Percentiles rank a stretch among this genome's conserved stretches.
Conservation (phyloP, 1,140 invertebrate genomes). For the Gryllus bimaculatus region DNA sequence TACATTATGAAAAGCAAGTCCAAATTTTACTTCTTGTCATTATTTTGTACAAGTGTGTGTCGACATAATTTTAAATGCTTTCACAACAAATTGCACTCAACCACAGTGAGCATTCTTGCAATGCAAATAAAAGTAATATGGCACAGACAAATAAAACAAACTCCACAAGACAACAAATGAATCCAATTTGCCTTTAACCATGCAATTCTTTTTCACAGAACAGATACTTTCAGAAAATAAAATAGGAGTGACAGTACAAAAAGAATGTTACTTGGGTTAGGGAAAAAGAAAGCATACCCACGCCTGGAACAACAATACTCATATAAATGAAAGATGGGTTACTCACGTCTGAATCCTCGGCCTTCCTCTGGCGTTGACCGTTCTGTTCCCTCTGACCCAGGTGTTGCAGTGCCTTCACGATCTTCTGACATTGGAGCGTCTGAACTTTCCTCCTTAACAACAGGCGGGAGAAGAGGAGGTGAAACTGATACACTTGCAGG, state of each 20-base stretch:
- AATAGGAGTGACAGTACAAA: background rate
- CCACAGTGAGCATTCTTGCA: too few species aligned
- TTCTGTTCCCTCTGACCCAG: slow-evolving; percentile 44
- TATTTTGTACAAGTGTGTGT: too few species aligned
- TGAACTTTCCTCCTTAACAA: slow-evolving; percentile 25
- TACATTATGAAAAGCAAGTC: too few species aligned
- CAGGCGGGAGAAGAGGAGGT: slow-evolving; percentile 29
- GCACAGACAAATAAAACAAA: too few species aligned
- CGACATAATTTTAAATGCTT: too few species aligned
- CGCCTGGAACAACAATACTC: background rate
- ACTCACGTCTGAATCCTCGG: slow-evolving; percentile 44
- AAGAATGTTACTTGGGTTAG: background rate
- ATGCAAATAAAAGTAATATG: too few species aligned
- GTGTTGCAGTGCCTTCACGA: slow-evolving; percentile 41
- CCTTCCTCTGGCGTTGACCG: slow-evolving; percentile 44
- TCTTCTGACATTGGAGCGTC: slow-evolving; percentile 40
- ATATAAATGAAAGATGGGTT: background rate
- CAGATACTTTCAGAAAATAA: too few species aligned
- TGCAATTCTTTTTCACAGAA: too few species aligned
- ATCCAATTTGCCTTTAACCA: too few species aligned
- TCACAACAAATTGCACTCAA: too few species aligned
- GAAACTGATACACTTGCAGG: slow-evolving; percentile 39
- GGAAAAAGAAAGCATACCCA: background rate
- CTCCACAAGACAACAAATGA: too few species aligned
- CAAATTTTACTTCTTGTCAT: too few species aligned